Evolutionary conservation across 2,797 vertebrate species (phyloP), one percentile per base, ranked within the genome.

Genomic region (Halcyon chelicuti): DNA sequence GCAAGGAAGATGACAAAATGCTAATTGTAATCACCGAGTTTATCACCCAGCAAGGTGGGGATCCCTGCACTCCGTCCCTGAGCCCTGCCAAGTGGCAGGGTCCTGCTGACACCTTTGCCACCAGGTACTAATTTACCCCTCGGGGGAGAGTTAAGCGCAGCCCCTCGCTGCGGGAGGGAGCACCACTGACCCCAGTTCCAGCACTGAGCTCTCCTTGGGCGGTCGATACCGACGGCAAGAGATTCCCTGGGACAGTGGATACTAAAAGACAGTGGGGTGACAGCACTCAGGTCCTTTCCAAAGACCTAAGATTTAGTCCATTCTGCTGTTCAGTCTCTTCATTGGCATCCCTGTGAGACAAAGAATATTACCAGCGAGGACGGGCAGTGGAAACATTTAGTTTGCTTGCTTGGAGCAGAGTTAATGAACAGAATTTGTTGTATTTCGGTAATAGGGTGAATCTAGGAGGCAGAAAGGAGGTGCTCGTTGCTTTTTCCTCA

Each of bases 141-240:
- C 0, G 0, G 23, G 31, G 49, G 10, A 22, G 63, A 72, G 55
- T 37, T 52, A 51, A 47, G 35, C 1, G 0, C 0, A 2, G 37
- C 40, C 58, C 57, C 57, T 37, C 22, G 4, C 11, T 7, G 47
- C 58, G 13, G 63, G 49, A 7, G 6, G 65, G 14, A 49, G 44
- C 2, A 3, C 25, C 1, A 1, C 35, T 2, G 2, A 4, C 54
- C 68, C 40, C 35, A 28, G 20, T 29, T 26, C 87, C 84, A 90
- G 63, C 78, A 58, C 90, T 82, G 26, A 29, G 14, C 75, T 70
- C 46, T 35, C 74, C 75, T 17, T 0, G 0, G 29, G 54, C 7
- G 12, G 20, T 85, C 2, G 0, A 22, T 51, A 8, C 40, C 58
- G 66, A 72, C 4, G 4, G 12, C 3, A 17, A 57, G 23, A 21